Percentiles rank a stretch among this genome's conserved stretches.
These are phyloP conservation scores for Coreoperca whiteheadi DNA, from an alignment of 2,113 vertebrate genomes.

Conservation along the genomic window DNA sequence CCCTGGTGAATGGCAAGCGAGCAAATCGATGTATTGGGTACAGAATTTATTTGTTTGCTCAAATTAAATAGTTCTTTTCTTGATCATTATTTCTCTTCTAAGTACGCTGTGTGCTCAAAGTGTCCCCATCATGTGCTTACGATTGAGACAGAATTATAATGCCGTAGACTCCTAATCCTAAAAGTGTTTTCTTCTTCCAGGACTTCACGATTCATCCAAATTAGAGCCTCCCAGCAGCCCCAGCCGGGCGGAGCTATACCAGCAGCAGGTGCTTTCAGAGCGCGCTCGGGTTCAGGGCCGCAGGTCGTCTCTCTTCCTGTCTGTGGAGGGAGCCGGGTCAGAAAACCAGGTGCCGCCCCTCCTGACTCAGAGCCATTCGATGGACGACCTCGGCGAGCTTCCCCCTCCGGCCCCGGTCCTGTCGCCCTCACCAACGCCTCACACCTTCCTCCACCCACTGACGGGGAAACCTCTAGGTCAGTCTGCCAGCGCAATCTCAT, in stretches of 20 bases:
- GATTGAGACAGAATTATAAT: neutral
- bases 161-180: neutral
- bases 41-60: neutral
- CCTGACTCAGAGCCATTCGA: slow-evolving; percentile 94
- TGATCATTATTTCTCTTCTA: neutral
- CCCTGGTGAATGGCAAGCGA: neutral
- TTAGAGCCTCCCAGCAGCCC: slow-evolving; percentile 85
- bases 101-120: neutral
- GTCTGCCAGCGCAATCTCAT: slow-evolving; percentile 2
- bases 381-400: slow-evolving; percentile 94
- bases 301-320: slow-evolving; percentile 96
- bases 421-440: slow-evolving; percentile 87
- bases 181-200: slow-evolving; percentile 28
- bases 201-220: slow-evolving; percentile 60
- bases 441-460: slow-evolving; percentile 97
- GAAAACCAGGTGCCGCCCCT: slow-evolving; percentile 85
- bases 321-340: slow-evolving; percentile 91
- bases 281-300: slow-evolving; percentile 84
- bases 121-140: neutral
- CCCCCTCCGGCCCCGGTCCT: slow-evolving; percentile 94
- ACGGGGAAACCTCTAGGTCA: slow-evolving; percentile 92
- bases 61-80: neutral
- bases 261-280: slow-evolving; percentile 87
- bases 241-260: slow-evolving; percentile 89
- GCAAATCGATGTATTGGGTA: neutral